Base-by-base conservation (phyloP, 30 jellyfish, hydroid and myxozoan species). In the Hydractinia symbiolongicarpus region DNA sequence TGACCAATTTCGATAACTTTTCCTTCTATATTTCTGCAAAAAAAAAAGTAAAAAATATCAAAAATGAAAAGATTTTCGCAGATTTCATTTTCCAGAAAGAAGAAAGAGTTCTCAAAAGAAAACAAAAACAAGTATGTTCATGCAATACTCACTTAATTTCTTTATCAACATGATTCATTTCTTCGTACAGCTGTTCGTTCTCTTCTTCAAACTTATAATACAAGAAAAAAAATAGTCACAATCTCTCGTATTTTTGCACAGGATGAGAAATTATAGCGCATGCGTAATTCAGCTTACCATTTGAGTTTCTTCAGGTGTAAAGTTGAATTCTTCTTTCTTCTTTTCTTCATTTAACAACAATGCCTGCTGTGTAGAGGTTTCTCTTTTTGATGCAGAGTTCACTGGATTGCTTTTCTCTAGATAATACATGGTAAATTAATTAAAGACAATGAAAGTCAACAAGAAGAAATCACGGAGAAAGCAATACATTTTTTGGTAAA, bases 1-100 rank as follows among this genome's bases (percentile, higher is more conserved):
- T 87, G 91, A 17, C 95, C 85, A 7, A 93, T 93, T 72, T 87
- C 98, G 15, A 93, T 88, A 9, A 93, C 98, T 77, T 87, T 93
- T 15, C 98, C 98, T 84, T 93, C 98, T 17, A 93, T 87, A 57
- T 86, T 89, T 67, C 98, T 92, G 70, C 52, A 58, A 49, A 53
- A 81, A 2, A 15, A 54, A 21, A 78, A 6, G 4, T 30, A 30
- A 30, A 30, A 30, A 30, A 30, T 30, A 30, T 30, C 44, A 30
- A 30, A 30, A 30, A 0, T 0, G 44, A 30, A 30, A 30, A 30
- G 44, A 2, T 30, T 30, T 30, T 30, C 44, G 44, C 44, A 30
- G 44, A 30, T 30, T 30, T 30, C 44, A 30, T 30, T 30, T 30
- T 30, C 44, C 44, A 30, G 44, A 30, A 30, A 30, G 44, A 30